Conservation (phyloP, 2,797 vertebrate species). For the Taeniopygia guttata region DNA sequence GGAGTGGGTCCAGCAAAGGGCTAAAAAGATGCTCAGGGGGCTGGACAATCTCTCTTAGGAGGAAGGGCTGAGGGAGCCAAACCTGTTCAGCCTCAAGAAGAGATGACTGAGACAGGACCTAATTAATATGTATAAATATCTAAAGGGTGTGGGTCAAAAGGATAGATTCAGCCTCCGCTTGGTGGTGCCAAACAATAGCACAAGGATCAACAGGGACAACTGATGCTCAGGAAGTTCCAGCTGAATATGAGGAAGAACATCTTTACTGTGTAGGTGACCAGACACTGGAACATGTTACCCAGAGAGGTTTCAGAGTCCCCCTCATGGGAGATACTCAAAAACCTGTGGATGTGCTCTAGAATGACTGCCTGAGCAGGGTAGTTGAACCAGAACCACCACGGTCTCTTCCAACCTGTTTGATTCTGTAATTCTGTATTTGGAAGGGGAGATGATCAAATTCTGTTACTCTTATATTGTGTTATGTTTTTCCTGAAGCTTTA, state of each 20-base stretch:
- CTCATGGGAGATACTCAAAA: background rate
- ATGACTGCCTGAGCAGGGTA: background rate
- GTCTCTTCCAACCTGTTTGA: background rate
- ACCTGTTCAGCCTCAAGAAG: background rate
- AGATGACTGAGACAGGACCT: background rate
- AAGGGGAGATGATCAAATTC: background rate
- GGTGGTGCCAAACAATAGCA: background rate
- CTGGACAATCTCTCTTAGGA: background rate
- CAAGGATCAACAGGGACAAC: background rate
- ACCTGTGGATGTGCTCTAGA: background rate
- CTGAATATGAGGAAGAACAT: background rate
- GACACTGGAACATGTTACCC: background rate
- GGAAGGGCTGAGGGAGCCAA: background rate
- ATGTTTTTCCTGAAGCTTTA: background rate
- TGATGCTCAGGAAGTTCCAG: background rate
- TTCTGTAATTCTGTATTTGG: background rate
- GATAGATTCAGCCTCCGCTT: background rate
- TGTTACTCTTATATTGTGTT: background rate
- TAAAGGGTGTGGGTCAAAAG: background rate
- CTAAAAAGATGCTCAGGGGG: background rate
- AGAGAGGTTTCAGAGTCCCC: background rate
- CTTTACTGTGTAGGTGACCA: background rate
- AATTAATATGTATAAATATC: too few relatives aligned
- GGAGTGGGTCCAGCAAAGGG: fast-evolving
- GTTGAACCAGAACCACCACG: background rate